Percentiles rank a stretch among this genome's conserved stretches.
Evolutionary conservation across 1,140 invertebrate genomes (phyloP).

Genomic region (Drosophila pseudoananassae): DNA sequence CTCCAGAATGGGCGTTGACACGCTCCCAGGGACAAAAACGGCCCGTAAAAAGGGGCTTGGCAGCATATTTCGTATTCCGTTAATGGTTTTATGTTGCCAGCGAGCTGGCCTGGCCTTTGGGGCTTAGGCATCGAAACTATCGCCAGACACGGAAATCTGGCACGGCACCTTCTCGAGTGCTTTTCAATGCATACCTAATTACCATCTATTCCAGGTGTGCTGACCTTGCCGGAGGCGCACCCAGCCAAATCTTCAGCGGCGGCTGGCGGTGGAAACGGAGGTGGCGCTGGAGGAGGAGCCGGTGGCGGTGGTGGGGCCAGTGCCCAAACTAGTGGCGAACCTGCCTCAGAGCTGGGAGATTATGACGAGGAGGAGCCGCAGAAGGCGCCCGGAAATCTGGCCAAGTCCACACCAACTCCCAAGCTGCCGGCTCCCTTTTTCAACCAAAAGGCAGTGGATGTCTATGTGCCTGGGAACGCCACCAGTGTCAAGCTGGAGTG

Average conservation of each 20-base stretch:
- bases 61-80: constrained; percentile 46
- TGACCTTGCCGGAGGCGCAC: constrained; percentile 63
- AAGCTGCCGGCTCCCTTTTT: constrained; percentile 49
- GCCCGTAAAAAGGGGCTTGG: constrained; percentile 49
- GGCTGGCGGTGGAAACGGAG: constrained; percentile 21
- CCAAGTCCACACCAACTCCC: constrained; percentile 46
- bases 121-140: constrained; percentile 36
- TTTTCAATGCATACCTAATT: constrained; percentile 75
- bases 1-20: constrained; percentile 63
- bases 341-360: constrained; percentile 30
- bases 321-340: constrained; percentile 22
- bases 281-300: constrained; percentile 10
- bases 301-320: constrained; percentile 13
- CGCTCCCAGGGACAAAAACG: constrained; percentile 41
- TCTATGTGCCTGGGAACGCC: constrained; percentile 45
- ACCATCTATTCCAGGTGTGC: constrained; percentile 52
- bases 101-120: constrained; percentile 9
- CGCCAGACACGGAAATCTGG: constrained; percentile 65
- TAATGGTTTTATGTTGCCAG: constrained; percentile 77
- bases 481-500: constrained; percentile 55
- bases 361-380: constrained; percentile 54
- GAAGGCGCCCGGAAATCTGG: constrained; percentile 51
- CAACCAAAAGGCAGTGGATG: constrained; percentile 34
- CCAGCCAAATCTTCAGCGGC: constrained; percentile 34
- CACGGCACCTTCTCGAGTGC: constrained; percentile 36